These are phyloP conservation scores for Megaleporinus macrocephalus DNA, from an alignment of 2,113 vertebrate species.

Conservation along the genomic window DNA sequence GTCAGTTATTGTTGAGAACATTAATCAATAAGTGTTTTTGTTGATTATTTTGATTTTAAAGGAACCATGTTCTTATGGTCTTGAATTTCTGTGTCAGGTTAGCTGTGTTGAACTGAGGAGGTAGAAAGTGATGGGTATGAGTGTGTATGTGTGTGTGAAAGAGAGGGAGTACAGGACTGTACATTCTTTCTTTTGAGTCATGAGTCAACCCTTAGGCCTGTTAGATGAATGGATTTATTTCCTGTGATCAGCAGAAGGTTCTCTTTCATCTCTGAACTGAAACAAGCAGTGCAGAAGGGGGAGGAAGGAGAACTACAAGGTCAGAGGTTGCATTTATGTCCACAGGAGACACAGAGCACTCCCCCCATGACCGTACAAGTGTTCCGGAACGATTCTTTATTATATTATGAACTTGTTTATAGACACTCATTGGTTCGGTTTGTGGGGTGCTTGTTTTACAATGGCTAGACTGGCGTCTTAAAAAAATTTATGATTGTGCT, in stretches of 20 bases:
- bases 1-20: no score
- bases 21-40: no score
- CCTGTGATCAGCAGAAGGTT: conserved; percentile 43
- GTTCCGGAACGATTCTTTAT: neutral
- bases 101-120: neutral
- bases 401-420: conserved; percentile 3
- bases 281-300: neutral
- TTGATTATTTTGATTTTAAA: no score
- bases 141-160: conserved; percentile 3
- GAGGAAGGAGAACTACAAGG: neutral
- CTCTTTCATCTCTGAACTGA: conserved; percentile 41
- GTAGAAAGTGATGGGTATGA: conserved; percentile 10
- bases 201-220: conserved; percentile 42
- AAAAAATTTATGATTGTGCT: neutral
- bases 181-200: conserved; percentile 50
- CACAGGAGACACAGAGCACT: neutral
- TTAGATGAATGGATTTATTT: conserved; percentile 36
- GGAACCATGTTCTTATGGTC: conserved; percentile 9
- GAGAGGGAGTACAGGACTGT: conserved; percentile 41
- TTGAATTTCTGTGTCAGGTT: conserved; percentile 8
- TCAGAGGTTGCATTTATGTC: conserved; percentile 22
- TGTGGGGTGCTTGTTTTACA: neutral
- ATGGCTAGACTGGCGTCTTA: neutral
- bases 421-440: neutral
- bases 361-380: neutral